phyloP scores from a whole-genome alignment of 2,113 vertebrate species.

The Oreochromis spilurus region DNA sequence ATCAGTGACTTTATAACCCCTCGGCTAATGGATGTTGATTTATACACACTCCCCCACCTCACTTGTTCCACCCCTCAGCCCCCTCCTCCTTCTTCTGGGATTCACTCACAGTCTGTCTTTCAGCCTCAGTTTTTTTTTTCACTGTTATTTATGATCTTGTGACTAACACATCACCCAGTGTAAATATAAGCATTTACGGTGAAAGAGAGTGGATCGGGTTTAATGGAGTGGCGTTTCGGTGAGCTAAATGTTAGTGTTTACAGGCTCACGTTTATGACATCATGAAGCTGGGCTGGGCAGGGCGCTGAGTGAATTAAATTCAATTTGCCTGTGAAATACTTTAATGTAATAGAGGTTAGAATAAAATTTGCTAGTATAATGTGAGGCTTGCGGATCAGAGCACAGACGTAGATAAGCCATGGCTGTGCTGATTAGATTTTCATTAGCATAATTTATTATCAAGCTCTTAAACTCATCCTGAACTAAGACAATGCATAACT shows the following conservation, averaged over 20 bases:
- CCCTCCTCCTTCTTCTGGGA: not conserved
- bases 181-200: slow-evolving; percentile 59
- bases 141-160: slow-evolving; percentile 57
- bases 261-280: slow-evolving; percentile 60
- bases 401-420: not conserved
- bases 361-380: not conserved
- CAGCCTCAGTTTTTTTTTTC: not conserved
- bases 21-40: slow-evolving; percentile 72
- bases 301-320: slow-evolving; percentile 48
- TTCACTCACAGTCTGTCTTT: not conserved
- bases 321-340: slow-evolving; percentile 35
- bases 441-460: not conserved
- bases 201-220: slow-evolving; percentile 32
- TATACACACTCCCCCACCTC: slow-evolving; percentile 58
- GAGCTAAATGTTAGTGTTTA: slow-evolving; percentile 47
- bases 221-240: slow-evolving; percentile 20
- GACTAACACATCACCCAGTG: slow-evolving; percentile 40
- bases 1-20: slow-evolving; percentile 70
- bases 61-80: slow-evolving; percentile 30
- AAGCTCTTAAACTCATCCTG: not conserved
- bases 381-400: not conserved
- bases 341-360: slow-evolving; percentile 7
- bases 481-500: not conserved
- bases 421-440: not conserved
- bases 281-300: slow-evolving; percentile 36